Base-by-base conservation (phyloP, 2,113 vertebrate species). In the Xiphophorus couchianus region DNA sequence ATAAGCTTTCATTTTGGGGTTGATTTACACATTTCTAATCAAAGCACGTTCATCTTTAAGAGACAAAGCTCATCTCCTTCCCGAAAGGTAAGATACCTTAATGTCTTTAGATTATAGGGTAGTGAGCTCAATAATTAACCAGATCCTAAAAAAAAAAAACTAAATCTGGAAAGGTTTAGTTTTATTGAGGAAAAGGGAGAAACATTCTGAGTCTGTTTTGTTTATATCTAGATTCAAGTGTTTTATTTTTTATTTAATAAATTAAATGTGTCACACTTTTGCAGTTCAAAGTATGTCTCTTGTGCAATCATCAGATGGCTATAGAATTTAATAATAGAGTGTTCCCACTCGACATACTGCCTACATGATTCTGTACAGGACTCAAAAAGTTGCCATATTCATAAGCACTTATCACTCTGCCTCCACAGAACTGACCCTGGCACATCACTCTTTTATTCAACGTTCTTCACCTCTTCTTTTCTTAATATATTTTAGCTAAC, bases 401-500 rank as follows among this genome's bases (percentile, higher is more conserved):
- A 81, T 76, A 81, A 78, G 73, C 75, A 76, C 72, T 74, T 13
- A 81, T 74, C 66, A 13, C 79, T 29, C 62, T 83, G 73, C 76
- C 84, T 73, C 75, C 79, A 78, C 85, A 85, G 68, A 58, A 66
- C 69, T 78, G 74, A 85, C 78, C 82, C 89, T 73, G 74, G 82
- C 78, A 84, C 39, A 35, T 58, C 30, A 66, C 65, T 73, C 64
- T 42, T 87, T 77, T 77, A 83, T 87, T 82, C 77, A 86, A 66
- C 30, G 75, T 51, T 71, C 78, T 82, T 71, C 77, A 78, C 76
- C 60, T 73, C 69, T 69, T 65, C 62, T 77, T 69, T 64, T 80
- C 78, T 73, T 78, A 62, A 62, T 25, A 13, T 81, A 71, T 60
- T 85, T 63, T 61, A 64, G 78, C 80, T 12, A 63, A 76, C 76